A percentile compares a stretch with the other conserved stretches of the same genome.
Conservation (phyloP, 2,113 vertebrate genomes). For the Zootoca vivipara region DNA sequence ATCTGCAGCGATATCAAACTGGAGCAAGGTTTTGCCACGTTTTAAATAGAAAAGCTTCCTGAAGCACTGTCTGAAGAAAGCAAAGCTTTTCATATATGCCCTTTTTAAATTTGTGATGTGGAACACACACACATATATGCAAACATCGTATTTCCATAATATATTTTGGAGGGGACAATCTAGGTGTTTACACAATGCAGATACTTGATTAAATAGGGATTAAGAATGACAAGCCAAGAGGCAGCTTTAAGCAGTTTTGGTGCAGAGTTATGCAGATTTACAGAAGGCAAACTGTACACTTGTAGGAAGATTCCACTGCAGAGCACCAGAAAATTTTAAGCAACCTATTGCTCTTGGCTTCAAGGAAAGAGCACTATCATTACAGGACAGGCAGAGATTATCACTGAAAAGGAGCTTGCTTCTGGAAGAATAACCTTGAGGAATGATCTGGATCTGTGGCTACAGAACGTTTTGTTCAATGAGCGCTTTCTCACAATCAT, state of each 20-base stretch:
- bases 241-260: not conserved
- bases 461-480: constrained; percentile 35
- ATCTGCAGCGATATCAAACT: not conserved
- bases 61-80: not conserved
- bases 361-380: not conserved
- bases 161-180: not conserved
- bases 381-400: constrained; percentile 9
- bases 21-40: not conserved
- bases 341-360: not conserved
- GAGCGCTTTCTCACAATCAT: constrained; percentile 55
- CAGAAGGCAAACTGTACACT: constrained; percentile 21
- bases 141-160: not conserved
- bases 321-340: not conserved
- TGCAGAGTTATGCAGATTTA: not conserved
- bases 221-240: not conserved
- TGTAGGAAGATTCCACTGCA: not conserved
- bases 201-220: not conserved
- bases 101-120: not conserved
- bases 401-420: constrained; percentile 12
- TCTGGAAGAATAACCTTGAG: constrained; percentile 13
- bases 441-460: not conserved
- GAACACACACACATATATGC: not conserved
- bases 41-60: constrained; percentile 24
- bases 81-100: too few species aligned
- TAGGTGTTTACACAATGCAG: not conserved